Evolutionary conservation across 2,113 vertebrate species (phyloP), one percentile per base, ranked within the genome.

Genomic region (Alligator sinensis): DNA sequence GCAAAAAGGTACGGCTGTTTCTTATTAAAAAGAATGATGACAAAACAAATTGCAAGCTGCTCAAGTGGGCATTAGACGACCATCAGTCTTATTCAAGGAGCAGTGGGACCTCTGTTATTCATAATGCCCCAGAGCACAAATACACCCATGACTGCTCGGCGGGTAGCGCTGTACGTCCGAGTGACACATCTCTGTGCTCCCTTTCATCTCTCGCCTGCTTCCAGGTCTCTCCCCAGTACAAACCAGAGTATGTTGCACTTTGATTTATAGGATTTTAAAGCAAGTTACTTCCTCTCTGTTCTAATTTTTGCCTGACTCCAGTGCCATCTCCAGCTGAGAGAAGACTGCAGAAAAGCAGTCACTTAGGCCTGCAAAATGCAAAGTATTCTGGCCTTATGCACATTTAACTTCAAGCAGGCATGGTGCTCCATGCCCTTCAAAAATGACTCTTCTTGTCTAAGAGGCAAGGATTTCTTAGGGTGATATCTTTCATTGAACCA

Each of bases 161-260:
- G 0, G 0, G 55, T 0, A 6, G 59, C 18, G 75, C 12, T 24
- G 5, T 21, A 3, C 1, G 2, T 57, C 64, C 60, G 11, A 9
- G 28, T 75, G n/a, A 5, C 4, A 4, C n/a, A 21, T 17, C 5
- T 47, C 13, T 16, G 19, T 27, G 47, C 63, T 60, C 25, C 15
- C 58, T 38, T 60, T 63, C 47, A 25, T 2, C 9, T 10, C 70
- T 59, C n/a, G 12, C 30, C 27, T 9, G 2, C 28, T 60, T 55
- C 58, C 28, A 30, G 3, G 11, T 74, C 70, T 5, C 27, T 84
- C 70, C 5, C 6, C 21, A 1, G 0, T 4, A 28, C 24, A 47
- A 54, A 28, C 25, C 38, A 5, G 58, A 19, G 0, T 13, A 27
- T 27, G 58, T 0, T 3, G 68, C 47, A 19, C 15, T 24, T 1